These are phyloP conservation scores for Solea solea DNA, from an alignment of 2,113 vertebrate genomes.

Conservation along the genomic window DNA sequence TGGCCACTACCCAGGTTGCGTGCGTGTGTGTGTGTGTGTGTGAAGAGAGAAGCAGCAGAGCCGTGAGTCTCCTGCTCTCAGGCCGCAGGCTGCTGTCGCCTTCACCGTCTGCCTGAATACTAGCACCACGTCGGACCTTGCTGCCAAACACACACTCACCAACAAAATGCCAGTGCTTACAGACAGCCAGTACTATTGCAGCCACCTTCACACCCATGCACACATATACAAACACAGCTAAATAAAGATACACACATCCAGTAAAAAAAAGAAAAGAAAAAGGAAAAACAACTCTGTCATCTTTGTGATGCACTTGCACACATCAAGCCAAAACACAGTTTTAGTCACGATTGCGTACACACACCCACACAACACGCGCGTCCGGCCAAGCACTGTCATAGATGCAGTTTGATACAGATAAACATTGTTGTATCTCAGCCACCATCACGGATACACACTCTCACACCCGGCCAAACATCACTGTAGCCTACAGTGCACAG, in stretches of 20 bases:
- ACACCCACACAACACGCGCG: slow-evolving; percentile 59
- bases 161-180: slow-evolving; percentile 46
- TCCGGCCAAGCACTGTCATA: slow-evolving; percentile 65
- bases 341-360: slow-evolving; percentile 66
- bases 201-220: slow-evolving; percentile 63
- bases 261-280: slow-evolving; percentile 21
- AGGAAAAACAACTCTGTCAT: slow-evolving; percentile 60
- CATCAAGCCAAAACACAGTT: slow-evolving; percentile 61
- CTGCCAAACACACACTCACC: slow-evolving; percentile 69
- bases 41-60: slow-evolving; percentile 35
- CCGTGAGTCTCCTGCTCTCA: slow-evolving; percentile 64
- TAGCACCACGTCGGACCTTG: slow-evolving; percentile 64
- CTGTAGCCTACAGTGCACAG: slow-evolving; percentile 60
- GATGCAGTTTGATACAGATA: slow-evolving; percentile 72
- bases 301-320: slow-evolving; percentile 64
- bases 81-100: slow-evolving; percentile 70
- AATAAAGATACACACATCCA: slow-evolving; percentile 52
- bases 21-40: slow-evolving; percentile 39
- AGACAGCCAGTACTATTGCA: slow-evolving; percentile 58
- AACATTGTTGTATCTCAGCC: slow-evolving; percentile 77
- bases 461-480: slow-evolving; percentile 68
- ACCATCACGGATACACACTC: slow-evolving; percentile 68
- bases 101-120: slow-evolving; percentile 72
- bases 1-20: slow-evolving; percentile 63
- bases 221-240: slow-evolving; percentile 59